These are phyloP conservation scores for Chrysodeixis includens DNA, from an alignment of 2,888 invertebrate genomes.

Conservation along the genomic window DNA sequence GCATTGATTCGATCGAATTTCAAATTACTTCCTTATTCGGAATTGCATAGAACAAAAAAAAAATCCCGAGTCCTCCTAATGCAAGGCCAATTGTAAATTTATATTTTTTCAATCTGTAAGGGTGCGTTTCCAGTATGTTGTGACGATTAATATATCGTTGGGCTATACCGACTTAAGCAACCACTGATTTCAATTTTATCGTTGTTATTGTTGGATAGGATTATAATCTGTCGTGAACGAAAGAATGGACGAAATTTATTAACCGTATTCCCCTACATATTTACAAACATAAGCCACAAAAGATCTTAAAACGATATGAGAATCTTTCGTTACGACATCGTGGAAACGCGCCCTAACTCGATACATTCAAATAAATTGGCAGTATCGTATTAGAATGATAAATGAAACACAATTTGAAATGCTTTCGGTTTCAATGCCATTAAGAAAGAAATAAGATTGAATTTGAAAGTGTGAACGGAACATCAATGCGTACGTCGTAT, in stretches of 20 bases:
- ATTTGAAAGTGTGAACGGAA: neutral
- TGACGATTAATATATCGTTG: no score
- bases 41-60: neutral
- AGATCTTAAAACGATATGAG: no score
- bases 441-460: neutral
- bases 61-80: neutral
- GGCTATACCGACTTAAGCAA: no score
- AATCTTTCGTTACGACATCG: no score
- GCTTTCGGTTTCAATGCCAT: neutral
- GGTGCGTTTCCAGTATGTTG: no score
- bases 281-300: no score
- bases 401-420: conserved; percentile 4
- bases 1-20: neutral
- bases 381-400: neutral
- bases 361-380: neutral
- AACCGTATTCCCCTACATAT: no score
- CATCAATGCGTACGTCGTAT: no score
- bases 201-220: no score
- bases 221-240: no score
- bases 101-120: neutral
- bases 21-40: neutral
- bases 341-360: neutral
- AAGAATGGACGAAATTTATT: no score
- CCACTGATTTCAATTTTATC: no score
- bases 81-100: neutral